Conservation (phyloP, 2,113 vertebrate species). For the Cichladusa arquata region DNA sequence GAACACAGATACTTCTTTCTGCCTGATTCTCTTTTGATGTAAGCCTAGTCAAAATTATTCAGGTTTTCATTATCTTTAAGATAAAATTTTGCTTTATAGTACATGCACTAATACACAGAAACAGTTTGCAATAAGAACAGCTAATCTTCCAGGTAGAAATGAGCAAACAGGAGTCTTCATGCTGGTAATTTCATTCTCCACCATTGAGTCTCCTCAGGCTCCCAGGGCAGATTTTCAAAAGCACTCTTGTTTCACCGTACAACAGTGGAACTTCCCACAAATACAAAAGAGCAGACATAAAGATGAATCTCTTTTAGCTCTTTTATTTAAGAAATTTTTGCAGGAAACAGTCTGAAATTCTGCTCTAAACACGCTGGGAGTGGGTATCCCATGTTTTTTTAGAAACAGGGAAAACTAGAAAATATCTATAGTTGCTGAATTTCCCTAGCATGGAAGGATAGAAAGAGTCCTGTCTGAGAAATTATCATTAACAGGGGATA, state of each 20-base stretch:
- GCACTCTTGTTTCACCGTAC: neutral
- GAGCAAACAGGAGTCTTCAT: neutral
- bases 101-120: neutral
- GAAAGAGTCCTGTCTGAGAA: neutral
- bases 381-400: neutral
- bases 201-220: neutral
- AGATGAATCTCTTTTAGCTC: neutral
- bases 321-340: neutral
- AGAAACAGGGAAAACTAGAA: neutral
- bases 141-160: neutral
- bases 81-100: neutral
- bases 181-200: neutral
- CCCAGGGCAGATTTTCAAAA: neutral
- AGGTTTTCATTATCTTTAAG: neutral
- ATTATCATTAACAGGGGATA: neutral
- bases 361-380: neutral
- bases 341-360: neutral
- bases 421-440: neutral
- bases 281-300: neutral
- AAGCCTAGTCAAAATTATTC: neutral
- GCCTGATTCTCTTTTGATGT: neutral
- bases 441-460: neutral
- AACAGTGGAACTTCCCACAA: neutral
- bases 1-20: neutral
- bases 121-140: neutral